Conservation (phyloP, 2,797 vertebrate genomes). For the Halcyon badia region DNA sequence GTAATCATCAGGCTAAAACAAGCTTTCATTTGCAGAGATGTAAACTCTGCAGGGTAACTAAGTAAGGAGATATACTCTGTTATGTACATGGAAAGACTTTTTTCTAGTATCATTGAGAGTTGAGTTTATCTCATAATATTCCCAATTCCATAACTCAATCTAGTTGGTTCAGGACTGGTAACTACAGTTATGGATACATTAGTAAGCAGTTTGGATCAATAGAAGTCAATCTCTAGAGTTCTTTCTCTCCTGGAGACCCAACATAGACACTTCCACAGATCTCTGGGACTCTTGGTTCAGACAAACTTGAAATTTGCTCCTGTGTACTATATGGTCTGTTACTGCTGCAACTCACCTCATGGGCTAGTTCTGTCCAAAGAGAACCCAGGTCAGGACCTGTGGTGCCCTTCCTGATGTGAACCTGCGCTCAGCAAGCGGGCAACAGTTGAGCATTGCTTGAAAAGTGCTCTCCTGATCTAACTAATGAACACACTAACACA, state of each 20-base stretch:
- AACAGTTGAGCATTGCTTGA: background rate
- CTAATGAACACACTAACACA: background rate
- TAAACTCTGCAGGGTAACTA: background rate
- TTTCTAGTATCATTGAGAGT: background rate
- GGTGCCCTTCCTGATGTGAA: background rate
- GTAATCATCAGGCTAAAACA: conserved; percentile 7
- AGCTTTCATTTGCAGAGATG: conserved; percentile 25
- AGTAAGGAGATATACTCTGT: background rate
- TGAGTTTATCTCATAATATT: background rate
- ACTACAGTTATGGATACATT: background rate
- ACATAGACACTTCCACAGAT: background rate
- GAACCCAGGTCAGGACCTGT: background rate
- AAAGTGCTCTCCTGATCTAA: conserved; percentile 13
- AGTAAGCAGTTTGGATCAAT: background rate
- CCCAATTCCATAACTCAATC: background rate
- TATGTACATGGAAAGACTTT: background rate
- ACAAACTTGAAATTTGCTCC: background rate
- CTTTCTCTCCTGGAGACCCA: background rate
- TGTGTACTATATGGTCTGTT: background rate
- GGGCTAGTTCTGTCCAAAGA: background rate
- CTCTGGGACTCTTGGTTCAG: background rate
- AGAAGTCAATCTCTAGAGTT: background rate
- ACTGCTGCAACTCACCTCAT: background rate
- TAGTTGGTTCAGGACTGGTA: background rate
- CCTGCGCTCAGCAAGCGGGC: background rate